These are phyloP conservation scores for Eulithis testata DNA, from an alignment of 2,888 invertebrate genomes.

Conservation along the genomic window DNA sequence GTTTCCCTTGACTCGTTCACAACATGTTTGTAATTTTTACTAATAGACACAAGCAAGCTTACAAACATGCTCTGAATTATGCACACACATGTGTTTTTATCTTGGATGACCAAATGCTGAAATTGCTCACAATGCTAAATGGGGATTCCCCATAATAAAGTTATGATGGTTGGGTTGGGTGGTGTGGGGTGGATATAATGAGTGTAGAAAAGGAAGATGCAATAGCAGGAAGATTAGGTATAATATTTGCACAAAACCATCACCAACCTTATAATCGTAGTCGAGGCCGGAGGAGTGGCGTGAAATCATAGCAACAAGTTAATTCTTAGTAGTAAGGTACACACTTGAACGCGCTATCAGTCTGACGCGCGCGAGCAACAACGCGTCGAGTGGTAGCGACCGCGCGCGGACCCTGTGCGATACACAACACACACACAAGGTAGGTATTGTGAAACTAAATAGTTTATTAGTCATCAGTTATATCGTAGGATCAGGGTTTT, in stretches of 20 bases:
- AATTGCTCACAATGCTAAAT: too few relatives aligned
- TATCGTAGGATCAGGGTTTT: slow-evolving; percentile 33
- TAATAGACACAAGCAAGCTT: too few relatives aligned
- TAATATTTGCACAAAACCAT: slow-evolving; percentile 11
- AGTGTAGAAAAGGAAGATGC: too few relatives aligned
- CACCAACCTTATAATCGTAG: slow-evolving; percentile 47
- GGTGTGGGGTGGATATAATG: too few relatives aligned
- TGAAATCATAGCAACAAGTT: slow-evolving; percentile 45
- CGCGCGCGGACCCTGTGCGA: slow-evolving; percentile 1
- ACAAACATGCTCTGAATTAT: too few relatives aligned
- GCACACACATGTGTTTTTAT: too few relatives aligned
- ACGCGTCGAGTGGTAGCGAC: slow-evolving; percentile 20
- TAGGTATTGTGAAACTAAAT: slow-evolving; percentile 1
- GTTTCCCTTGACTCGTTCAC: too few relatives aligned
- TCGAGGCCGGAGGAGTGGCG: slow-evolving; percentile 30
- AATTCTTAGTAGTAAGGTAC: slow-evolving; percentile 13
- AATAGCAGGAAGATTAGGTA: neutral
- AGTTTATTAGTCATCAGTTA: slow-evolving; percentile 34
- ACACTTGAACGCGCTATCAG: slow-evolving; percentile 24
- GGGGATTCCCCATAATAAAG: slow-evolving; percentile 1
- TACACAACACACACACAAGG: neutral
- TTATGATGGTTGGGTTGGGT: neutral
- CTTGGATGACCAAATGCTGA: too few relatives aligned
- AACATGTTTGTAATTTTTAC: too few relatives aligned
- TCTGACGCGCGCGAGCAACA: slow-evolving; percentile 6